Evolutionary conservation across 2,797 vertebrate species (phyloP).

Genomic region (Euphonia xanthogaster): DNA sequence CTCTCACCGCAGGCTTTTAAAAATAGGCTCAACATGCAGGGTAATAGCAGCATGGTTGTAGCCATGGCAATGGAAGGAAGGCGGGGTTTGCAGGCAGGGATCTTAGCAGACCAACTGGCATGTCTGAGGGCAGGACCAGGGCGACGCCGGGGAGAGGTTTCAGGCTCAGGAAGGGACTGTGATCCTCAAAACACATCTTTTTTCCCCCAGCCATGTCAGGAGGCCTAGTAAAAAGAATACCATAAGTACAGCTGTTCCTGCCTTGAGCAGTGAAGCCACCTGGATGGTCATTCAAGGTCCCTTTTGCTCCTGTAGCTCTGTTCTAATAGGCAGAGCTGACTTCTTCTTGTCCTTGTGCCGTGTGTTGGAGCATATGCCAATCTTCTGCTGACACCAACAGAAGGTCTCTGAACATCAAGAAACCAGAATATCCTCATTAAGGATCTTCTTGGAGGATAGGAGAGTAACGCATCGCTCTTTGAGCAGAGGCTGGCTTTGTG

Average conservation of each 20-base stretch:
- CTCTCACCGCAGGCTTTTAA: conserved; percentile 20
- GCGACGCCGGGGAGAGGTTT: neutral
- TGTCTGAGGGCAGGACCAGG: neutral
- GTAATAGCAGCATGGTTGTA: neutral
- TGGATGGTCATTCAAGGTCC: neutral
- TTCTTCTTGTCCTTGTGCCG: neutral
- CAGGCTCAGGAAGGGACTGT: neutral
- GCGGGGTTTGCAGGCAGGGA: neutral
- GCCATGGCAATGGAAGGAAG: conserved; percentile 23
- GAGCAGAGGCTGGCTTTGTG: neutral
- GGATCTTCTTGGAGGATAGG: neutral
- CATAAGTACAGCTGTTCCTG: neutral
- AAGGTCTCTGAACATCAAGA: conserved; percentile 23
- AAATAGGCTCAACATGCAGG: neutral
- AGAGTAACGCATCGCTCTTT: neutral
- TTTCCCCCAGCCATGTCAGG: neutral
- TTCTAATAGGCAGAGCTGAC: neutral
- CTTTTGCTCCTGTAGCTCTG: neutral
- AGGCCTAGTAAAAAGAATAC: neutral
- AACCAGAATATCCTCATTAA: conserved; percentile 36
- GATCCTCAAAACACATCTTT: neutral
- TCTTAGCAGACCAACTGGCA: neutral
- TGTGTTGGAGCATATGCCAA: neutral
- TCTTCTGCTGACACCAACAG: neutral
- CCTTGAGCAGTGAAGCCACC: neutral